Percentiles rank a stretch among this genome's conserved stretches.
phyloP scores from a whole-genome alignment of 1,140 invertebrate genomes.

The Lordiphosa collinella region DNA sequence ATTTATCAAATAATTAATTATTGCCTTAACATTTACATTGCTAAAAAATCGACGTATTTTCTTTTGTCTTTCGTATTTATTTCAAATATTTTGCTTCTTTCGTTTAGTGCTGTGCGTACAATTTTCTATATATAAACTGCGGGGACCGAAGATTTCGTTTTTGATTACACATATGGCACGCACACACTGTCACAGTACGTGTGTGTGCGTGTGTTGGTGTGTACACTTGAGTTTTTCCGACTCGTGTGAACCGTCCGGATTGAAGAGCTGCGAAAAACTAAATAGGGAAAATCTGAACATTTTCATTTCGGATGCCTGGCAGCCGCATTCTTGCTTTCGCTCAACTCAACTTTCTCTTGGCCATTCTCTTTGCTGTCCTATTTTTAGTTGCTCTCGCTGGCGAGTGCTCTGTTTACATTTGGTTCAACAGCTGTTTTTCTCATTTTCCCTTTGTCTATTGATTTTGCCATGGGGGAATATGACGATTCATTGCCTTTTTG shows the following conservation, averaged over 20 bases:
- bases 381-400: constrained; percentile 32
- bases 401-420: constrained; percentile 39
- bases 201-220: constrained; percentile 27
- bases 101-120: constrained; percentile 68
- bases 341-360: background rate
- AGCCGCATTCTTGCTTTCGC: background rate
- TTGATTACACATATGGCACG: constrained; percentile 74
- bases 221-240: constrained; percentile 20
- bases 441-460: constrained; percentile 55
- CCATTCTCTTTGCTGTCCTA: constrained; percentile 28
- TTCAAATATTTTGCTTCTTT: constrained; percentile 41
- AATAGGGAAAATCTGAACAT: constrained; percentile 42
- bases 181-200: constrained; percentile 53
- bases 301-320: background rate
- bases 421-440: constrained; percentile 53
- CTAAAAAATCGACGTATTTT: constrained; percentile 1
- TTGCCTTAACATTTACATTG: constrained; percentile 28
- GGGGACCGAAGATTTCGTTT: constrained; percentile 48
- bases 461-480: constrained; percentile 56
- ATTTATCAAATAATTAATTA: constrained; percentile 33
- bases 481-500: constrained; percentile 18
- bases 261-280: constrained; percentile 75
- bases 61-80: constrained; percentile 39
- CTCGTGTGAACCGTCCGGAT: constrained; percentile 49
- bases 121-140: constrained; percentile 79